A percentile compares a stretch with the other conserved stretches of the same genome.
These are phyloP conservation scores for Spodoptera litura DNA, from an alignment of 1,140 invertebrate species.

Conservation along the genomic window DNA sequence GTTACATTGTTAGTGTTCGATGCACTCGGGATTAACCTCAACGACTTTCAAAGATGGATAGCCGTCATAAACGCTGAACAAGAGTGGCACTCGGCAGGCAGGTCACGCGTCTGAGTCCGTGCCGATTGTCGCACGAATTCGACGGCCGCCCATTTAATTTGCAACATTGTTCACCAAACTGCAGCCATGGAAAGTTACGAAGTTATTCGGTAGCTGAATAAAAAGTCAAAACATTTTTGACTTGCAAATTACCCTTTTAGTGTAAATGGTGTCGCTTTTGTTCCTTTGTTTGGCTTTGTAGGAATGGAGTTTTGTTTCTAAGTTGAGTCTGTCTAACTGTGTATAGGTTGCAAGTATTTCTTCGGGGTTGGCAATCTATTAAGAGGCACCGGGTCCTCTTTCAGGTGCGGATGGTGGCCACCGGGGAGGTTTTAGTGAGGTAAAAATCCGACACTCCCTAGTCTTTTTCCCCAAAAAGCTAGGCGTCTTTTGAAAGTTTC, in stretches of 20 bases:
- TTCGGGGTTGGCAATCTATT: no score
- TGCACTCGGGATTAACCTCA: conserved; percentile 56
- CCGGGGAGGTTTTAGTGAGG: no score
- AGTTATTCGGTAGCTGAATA: conserved; percentile 63
- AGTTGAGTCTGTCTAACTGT: no score
- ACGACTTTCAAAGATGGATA: conserved; percentile 59
- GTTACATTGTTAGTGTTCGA: conserved; percentile 52
- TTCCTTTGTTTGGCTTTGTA: no score
- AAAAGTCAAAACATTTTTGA: conserved; percentile 47
- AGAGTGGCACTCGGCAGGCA: conserved; percentile 54
- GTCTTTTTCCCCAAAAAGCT: no score
- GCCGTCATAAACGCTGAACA: conserved; percentile 54
- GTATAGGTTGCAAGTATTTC: no score
- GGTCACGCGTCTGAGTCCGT: conserved; percentile 60
- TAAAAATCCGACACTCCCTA: no score
- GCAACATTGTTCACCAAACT: conserved; percentile 74
- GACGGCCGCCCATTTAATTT: conserved; percentile 66
- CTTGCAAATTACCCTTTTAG: conserved; percentile 38
- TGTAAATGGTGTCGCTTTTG: neutral
- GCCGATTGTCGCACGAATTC: conserved; percentile 69
- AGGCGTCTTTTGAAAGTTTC: no score
- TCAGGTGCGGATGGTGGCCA: no score
- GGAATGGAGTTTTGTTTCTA: no score
- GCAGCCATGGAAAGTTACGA: conserved; percentile 69
- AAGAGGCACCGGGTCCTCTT: no score